A percentile compares a stretch with the other conserved stretches of the same genome.
These are phyloP conservation scores for Triops longicaudatus DNA, from an alignment of 1,140 invertebrate species.

Conservation along the genomic window DNA sequence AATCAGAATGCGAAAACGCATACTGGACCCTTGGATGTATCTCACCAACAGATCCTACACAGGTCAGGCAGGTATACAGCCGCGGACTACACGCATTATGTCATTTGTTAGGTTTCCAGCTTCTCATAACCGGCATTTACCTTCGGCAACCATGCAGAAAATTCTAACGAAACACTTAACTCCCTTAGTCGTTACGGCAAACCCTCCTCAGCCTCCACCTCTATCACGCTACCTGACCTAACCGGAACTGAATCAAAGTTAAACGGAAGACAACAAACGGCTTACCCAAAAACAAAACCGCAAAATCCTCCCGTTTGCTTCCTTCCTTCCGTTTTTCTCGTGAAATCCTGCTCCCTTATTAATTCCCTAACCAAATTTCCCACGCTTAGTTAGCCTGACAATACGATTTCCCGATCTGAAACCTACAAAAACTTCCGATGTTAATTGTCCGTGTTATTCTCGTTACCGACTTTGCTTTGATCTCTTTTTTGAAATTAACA, in stretches of 20 bases:
- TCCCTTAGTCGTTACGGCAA: not conserved
- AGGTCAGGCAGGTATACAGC: not conserved
- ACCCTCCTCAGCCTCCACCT: not conserved
- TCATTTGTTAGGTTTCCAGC: not conserved
- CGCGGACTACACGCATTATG: not conserved
- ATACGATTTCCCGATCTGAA: not conserved
- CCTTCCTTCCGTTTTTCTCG: conserved; percentile 11
- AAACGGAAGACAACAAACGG: not conserved
- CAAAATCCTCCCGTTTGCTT: not conserved
- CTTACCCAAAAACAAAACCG: not conserved
- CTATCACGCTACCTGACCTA: not conserved
- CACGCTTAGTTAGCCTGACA: not conserved
- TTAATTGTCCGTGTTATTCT: not conserved
- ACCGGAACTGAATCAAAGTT: not conserved
- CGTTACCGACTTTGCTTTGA: not conserved
- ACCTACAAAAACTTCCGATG: not conserved
- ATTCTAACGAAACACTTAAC: not conserved
- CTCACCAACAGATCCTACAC: not conserved
- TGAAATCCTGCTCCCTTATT: conserved; percentile 11
- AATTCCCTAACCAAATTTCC: not conserved
- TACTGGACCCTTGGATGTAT: not conserved
- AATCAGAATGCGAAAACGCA: not conserved
- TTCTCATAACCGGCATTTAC: not conserved
- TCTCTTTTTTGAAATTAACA: not conserved
- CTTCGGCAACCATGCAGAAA: not conserved